Evolutionary conservation across 2,888 invertebrate genomes (phyloP).

Genomic region (Atethmia centrago): DNA sequence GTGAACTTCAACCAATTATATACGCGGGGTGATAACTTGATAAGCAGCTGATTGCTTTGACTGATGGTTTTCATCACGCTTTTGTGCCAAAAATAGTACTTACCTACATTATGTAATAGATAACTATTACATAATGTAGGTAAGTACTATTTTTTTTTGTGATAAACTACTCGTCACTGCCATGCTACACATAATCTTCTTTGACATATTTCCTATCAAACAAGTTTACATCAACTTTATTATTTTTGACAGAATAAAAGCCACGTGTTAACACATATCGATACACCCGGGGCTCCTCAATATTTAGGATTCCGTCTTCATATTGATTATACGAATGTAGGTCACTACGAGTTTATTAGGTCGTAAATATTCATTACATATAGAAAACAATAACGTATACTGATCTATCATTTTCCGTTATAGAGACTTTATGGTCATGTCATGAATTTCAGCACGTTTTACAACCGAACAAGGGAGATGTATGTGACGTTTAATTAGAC

Average conservation of each 20-base stretch:
- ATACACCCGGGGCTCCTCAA: conserved; percentile 69
- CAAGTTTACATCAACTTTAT: not conserved
- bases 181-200: not conserved
- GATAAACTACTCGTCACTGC: not conserved
- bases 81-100: conserved; percentile 1
- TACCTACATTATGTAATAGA: no score
- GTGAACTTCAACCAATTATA: conserved; percentile 33
- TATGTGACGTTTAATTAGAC: not conserved
- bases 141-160: conserved; percentile 1
- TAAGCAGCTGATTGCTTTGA: conserved; percentile 20
- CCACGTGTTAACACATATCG: conserved; percentile 62
- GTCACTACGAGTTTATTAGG: conserved; percentile 78
- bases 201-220: not conserved
- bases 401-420: conserved; percentile 60
- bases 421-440: conserved; percentile 55
- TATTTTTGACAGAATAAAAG: not conserved
- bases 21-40: conserved; percentile 7
- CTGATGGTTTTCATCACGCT: conserved; percentile 34
- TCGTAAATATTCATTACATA: conserved; percentile 80
- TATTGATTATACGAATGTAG: conserved; percentile 85
- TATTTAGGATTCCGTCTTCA: conserved; percentile 72
- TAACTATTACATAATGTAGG: no score
- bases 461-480: conserved; percentile 31
- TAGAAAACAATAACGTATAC: conserved; percentile 70
- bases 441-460: conserved; percentile 30